Percentiles rank a stretch among this genome's conserved stretches.
Evolutionary conservation across 1,140 invertebrate species (phyloP).

Genomic region (Macrobrachium rosenbergii): DNA sequence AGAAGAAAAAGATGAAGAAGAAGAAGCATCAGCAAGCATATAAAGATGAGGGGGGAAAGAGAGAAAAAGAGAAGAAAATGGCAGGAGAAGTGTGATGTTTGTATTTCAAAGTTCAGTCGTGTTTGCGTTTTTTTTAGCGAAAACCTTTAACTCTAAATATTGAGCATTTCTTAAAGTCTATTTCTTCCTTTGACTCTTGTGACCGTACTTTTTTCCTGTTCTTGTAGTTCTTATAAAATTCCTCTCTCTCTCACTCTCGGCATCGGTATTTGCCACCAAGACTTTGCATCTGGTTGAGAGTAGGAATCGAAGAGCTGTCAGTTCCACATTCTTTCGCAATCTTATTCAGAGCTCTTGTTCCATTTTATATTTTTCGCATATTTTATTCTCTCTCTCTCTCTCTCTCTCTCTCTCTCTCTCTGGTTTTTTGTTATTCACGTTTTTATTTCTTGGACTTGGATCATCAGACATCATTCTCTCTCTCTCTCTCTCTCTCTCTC

Average conservation of each 20-base stretch:
- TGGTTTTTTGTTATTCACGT: too few species aligned
- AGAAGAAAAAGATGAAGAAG: neutral
- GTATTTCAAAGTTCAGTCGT: too few species aligned
- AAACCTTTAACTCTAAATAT: neutral
- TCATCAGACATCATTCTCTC: too few species aligned
- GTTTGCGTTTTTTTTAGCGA: too few species aligned
- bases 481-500: conserved; percentile 42
- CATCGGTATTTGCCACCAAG: too few species aligned
- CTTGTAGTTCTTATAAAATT: neutral
- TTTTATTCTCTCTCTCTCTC: conserved; percentile 21
- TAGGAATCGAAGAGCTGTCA: too few species aligned
- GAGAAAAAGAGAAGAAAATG: neutral
- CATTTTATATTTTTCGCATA: neutral
- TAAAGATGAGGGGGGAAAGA: neutral
- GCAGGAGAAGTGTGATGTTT: too few species aligned
- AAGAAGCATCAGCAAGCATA: too few species aligned
- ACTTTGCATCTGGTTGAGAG: too few species aligned
- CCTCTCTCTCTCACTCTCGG: neutral
- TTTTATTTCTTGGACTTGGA: too few species aligned
- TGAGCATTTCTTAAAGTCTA: neutral
- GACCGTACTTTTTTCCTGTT: too few species aligned
- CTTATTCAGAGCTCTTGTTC: neutral
- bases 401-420: conserved; percentile 42
- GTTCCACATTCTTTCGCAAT: neutral
- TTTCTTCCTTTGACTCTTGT: too few species aligned